A percentile compares a stretch with the other conserved stretches of the same genome.
phyloP scores from a whole-genome alignment of 1,140 invertebrate species.

The Coelopa frigida region DNA sequence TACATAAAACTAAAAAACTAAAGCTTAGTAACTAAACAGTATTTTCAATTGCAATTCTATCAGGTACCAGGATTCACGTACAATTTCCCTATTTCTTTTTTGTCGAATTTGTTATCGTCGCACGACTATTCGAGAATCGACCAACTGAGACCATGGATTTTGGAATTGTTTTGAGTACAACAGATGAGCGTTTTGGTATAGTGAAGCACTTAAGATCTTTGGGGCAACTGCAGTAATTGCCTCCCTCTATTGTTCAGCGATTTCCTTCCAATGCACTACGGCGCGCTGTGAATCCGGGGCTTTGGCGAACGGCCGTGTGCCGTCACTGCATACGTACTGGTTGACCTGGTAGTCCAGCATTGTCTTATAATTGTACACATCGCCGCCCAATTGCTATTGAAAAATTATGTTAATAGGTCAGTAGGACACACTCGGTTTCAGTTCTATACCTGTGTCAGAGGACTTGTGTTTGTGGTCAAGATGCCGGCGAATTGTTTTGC shows the following conservation, averaged over 20 bases:
- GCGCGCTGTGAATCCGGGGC: conserved; percentile 67
- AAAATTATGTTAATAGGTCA: neutral
- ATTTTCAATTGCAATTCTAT: too few relatives aligned
- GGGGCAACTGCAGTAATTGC: too few relatives aligned
- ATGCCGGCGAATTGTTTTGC: conserved; percentile 61
- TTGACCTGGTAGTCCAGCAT: conserved; percentile 75
- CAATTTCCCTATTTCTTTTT: too few relatives aligned
- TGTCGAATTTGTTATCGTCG: too few relatives aligned
- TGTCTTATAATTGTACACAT: conserved; percentile 72
- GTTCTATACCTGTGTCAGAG: conserved; percentile 59
- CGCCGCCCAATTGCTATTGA: conserved; percentile 61
- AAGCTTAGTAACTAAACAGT: too few relatives aligned
- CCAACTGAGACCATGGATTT: too few relatives aligned
- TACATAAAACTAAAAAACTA: too few relatives aligned
- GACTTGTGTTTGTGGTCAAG: conserved; percentile 79
- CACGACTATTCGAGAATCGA: too few relatives aligned
- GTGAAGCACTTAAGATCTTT: too few relatives aligned
- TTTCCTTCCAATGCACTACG: conserved; percentile 66
- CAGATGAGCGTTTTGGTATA: too few relatives aligned
- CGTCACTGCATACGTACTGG: conserved; percentile 61
- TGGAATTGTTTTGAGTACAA: too few relatives aligned
- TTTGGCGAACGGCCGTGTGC: conserved; percentile 61
- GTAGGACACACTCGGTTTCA: neutral
- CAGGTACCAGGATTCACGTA: too few relatives aligned
- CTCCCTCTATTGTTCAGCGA: conserved; percentile 23